Base-by-base conservation (phyloP, 2,888 invertebrate species). In the Linnaemya tessellans region DNA sequence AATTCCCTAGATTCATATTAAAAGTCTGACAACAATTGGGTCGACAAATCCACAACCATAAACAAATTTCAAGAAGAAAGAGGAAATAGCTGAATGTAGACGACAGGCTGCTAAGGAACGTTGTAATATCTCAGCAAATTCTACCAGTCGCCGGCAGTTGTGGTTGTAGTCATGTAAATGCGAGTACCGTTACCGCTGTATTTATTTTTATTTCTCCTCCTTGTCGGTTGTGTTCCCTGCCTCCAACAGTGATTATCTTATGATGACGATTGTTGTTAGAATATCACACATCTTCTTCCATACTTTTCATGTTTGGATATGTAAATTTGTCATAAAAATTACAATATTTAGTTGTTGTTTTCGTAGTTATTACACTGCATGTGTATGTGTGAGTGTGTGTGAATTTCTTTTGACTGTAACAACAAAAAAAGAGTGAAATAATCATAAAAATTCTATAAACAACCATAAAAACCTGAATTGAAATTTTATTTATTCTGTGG, bases 381-480 rank as follows among this genome's bases (percentile, higher is more conserved):
- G 18, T 70, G 18, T 64, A 41, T 64, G 38, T 51, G 25, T 46
- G 46, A 60, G 30, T 41, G 49, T 75, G 10, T 46, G 38, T 62
- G 18, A 58, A 30, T 49, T 58, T 51, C 41, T 20, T 54, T 51
- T 80, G 51, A 41, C 3, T 38, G 35, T 13, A 15, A 60, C 10
- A 15, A 60, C 10, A 1, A 4, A 22, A 38, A 46, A 90, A 89
- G 90, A 91, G 90, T 90, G 87, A 91, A 91, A 90, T 90, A 90
- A 91, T 90, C 89, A 91, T 91, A 91, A 91, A 91, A 91, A 90
- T 88, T 89, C 87, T 90, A 90, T 83, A 88, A 87, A 82, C 86
- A 86, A 82, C 58, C 80, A 83, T 80, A 87, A 86, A 89, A 91
- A 88, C 88, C 90, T 90, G 91, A 92, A 92, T 92, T 92, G 92